These are phyloP conservation scores for Drosophila navojoa DNA, from an alignment of 1,140 invertebrate genomes.

Conservation along the genomic window DNA sequence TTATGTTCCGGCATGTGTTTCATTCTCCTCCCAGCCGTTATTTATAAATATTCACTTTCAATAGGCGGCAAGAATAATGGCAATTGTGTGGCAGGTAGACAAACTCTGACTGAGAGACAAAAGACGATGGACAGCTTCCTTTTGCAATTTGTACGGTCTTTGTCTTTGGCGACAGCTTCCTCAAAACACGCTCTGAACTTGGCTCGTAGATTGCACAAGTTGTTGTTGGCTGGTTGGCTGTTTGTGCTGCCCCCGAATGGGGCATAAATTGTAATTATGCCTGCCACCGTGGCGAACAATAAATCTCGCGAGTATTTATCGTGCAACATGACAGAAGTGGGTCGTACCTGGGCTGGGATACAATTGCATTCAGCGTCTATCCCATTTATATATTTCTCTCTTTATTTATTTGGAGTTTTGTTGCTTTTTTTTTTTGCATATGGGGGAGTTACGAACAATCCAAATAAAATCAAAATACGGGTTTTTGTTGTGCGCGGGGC, in stretches of 20 bases:
- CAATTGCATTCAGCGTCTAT: conserved; percentile 30
- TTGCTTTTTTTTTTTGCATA: conserved; percentile 51
- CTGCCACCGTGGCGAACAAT: conserved; percentile 75
- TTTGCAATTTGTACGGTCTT: conserved; percentile 67
- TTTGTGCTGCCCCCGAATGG: conserved; percentile 48
- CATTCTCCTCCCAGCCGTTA: background rate
- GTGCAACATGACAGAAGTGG: conserved; percentile 80
- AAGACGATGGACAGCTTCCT: conserved; percentile 60
- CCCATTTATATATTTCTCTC: conserved; percentile 1
- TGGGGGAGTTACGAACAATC: conserved; percentile 42
- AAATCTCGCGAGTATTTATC: conserved; percentile 78
- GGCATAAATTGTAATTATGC: conserved; percentile 82
- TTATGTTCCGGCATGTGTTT: background rate
- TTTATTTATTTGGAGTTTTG: background rate
- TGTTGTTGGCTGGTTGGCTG: conserved; percentile 12
- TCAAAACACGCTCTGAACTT: conserved; percentile 78
- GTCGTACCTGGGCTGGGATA: conserved; percentile 49
- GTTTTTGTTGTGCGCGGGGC: conserved; percentile 1
- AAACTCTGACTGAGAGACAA: conserved; percentile 35
- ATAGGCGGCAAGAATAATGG: conserved; percentile 71
- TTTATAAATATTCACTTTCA: conserved; percentile 59
- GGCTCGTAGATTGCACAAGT: conserved; percentile 58
- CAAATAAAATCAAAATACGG: conserved; percentile 30
- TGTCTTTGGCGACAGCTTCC: conserved; percentile 79
- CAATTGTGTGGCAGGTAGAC: conserved; percentile 66